phyloP scores from a whole-genome alignment of 2,888 invertebrate species.

The Scaptomyza parva region DNA sequence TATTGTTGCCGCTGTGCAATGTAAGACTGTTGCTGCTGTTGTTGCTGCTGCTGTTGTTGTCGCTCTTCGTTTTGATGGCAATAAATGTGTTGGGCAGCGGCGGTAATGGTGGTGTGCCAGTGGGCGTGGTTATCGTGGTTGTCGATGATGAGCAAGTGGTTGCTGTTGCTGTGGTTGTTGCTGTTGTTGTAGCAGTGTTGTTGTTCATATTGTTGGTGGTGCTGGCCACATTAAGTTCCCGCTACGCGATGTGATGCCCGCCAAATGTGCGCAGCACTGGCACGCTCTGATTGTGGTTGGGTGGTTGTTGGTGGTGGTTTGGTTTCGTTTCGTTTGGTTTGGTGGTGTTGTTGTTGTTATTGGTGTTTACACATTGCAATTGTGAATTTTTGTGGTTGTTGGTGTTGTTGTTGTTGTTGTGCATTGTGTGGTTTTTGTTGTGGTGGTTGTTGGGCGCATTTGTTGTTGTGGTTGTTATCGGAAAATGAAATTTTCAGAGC shows the following conservation, averaged over 20 bases:
- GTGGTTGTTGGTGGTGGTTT: conserved; percentile 21
- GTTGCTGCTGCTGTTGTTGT: conserved; percentile 57
- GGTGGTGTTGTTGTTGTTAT: conserved; percentile 29
- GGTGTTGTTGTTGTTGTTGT: conserved; percentile 34
- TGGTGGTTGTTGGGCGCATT: conserved; percentile 47
- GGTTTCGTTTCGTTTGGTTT: conserved; percentile 9
- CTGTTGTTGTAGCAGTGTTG: conserved; percentile 64
- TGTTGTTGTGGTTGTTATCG: conserved; percentile 64
- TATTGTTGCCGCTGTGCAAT: conserved; percentile 71
- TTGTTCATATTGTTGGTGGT: conserved; percentile 57
- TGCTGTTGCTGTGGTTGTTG: conserved; percentile 64
- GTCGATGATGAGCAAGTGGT: conserved; percentile 66
- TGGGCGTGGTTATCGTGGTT: conserved; percentile 73
- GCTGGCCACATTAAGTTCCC: conserved; percentile 82
- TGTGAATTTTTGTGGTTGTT: conserved; percentile 36
- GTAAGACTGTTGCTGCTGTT: conserved; percentile 67
- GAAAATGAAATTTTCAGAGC: conserved; percentile 80
- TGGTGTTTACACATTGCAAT: conserved; percentile 50
- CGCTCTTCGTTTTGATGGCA: conserved; percentile 76
- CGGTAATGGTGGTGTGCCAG: conserved; percentile 80
- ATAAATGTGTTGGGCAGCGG: conserved; percentile 81
- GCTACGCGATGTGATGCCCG: conserved; percentile 85
- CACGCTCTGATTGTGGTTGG: conserved; percentile 81
- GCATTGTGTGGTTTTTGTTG: conserved; percentile 31
- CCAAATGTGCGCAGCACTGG: conserved; percentile 85